Base-by-base conservation (phyloP, 2,888 invertebrate species). In the Tetrapedia diversipes region DNA sequence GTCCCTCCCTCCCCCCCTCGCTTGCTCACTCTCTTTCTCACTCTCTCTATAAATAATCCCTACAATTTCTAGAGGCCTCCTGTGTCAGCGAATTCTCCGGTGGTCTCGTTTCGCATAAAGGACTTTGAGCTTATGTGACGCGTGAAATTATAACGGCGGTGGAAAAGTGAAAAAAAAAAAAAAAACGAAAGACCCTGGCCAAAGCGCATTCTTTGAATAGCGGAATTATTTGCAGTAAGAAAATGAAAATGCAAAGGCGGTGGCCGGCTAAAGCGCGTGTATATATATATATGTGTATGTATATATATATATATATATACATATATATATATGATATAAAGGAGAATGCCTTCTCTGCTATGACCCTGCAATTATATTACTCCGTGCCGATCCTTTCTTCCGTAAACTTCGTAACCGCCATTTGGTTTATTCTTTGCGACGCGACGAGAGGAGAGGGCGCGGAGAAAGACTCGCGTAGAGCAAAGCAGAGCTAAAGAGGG, bases 81-180 rank as follows among this genome's bases (percentile, higher is more conserved):
- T 75, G 57, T 76, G 67, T 79, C 75, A 69, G 79, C 70, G 79
- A 79, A 83, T 83, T 78, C 78, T 71, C 82, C 71, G 77, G 79
- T 82, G 84, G 78, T 83, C 80, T 83, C 77, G 75, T 82, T 76
- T 65, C 77, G 65, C 78, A 73, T 77, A 73, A 77, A 75, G 70
- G 81, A 85, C 85, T 86, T 87, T 85, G 84, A 86, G 86, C 80
- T 84, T 83, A 85, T 80, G 84, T 82, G 86, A 83, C 83, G 86
- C 87, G 87, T 86, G 88, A 87, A 89, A 88, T 88, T 84, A 86
- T 84, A 84, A 82, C 82, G 60, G 60, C 61, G 51, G 41, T 41
- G 60, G 63, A 61, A 61, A 64, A 69, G 68, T 41, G 63, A 77
- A 60, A 67, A 60, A 61, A 51, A 61, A 65, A 67, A 60, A 61